Conservation (phyloP, 2,888 invertebrate species). For the Agrochola litura region DNA sequence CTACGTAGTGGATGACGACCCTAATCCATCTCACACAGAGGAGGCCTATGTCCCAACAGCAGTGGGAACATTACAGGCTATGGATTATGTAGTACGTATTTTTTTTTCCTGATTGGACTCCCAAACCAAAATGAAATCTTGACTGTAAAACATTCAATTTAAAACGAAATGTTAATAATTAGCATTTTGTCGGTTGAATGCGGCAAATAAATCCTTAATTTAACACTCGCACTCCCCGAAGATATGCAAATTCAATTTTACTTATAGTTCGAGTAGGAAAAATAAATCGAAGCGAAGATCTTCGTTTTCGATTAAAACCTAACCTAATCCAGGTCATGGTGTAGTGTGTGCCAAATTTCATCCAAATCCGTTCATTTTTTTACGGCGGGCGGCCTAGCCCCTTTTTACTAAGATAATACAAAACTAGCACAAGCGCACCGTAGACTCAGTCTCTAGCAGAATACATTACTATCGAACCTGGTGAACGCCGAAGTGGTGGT, state of each 20-base stretch:
- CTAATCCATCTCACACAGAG: not conserved
- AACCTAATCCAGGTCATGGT: too few relatives aligned
- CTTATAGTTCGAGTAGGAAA: not conserved
- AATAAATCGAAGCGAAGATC: not conserved
- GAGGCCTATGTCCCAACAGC: too few relatives aligned
- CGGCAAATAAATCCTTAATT: not conserved
- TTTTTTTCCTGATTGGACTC: too few relatives aligned
- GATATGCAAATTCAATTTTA: not conserved
- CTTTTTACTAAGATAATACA: too few relatives aligned
- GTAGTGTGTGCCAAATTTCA: too few relatives aligned
- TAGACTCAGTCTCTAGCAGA: too few relatives aligned
- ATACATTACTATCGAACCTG: too few relatives aligned
- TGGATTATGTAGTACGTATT: not conserved
- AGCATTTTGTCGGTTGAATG: not conserved
- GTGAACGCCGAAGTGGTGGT: too few relatives aligned
- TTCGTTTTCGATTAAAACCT: not conserved
- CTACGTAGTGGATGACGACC: not conserved
- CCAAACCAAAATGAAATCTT: not conserved
- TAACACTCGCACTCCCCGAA: not conserved
- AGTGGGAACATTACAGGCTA: too few relatives aligned
- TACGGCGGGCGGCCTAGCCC: too few relatives aligned
- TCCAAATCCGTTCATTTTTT: too few relatives aligned
- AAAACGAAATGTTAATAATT: not conserved
- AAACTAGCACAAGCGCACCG: too few relatives aligned
- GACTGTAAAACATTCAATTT: not conserved